Percentiles rank a stretch among this genome's conserved stretches.
phyloP scores from a whole-genome alignment of 2,888 invertebrate genomes.

The Drosophila nigricruria region DNA sequence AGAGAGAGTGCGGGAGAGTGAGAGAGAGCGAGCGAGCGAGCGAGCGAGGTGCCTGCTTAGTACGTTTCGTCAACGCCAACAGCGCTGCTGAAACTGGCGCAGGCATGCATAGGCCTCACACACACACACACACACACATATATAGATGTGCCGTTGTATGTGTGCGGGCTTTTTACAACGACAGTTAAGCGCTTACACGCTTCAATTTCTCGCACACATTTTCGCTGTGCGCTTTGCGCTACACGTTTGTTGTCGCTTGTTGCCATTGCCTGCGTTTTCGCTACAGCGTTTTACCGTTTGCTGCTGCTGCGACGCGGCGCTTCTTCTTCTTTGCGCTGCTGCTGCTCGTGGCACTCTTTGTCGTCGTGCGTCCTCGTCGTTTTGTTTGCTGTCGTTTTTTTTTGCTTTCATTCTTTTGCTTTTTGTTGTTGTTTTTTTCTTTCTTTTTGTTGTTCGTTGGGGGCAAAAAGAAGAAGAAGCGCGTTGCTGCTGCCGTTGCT shows the following conservation, averaged over 20 bases:
- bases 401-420: constrained; percentile 9
- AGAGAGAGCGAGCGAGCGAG: background rate
- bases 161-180: constrained; percentile 60
- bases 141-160: background rate
- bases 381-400: constrained; percentile 24
- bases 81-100: constrained; percentile 20
- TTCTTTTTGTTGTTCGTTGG: constrained; percentile 12
- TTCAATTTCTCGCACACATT: constrained; percentile 74
- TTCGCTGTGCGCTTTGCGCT: constrained; percentile 54
- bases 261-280: constrained; percentile 50
- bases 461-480: constrained; percentile 8
- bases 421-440: constrained; percentile 9
- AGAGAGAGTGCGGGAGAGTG: background rate
- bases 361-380: constrained; percentile 33
- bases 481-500: constrained; percentile 16
- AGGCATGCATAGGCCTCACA: constrained; percentile 8
- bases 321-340: constrained; percentile 14
- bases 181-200: constrained; percentile 79
- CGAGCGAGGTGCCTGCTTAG: constrained; percentile 8
- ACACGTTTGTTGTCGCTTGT: constrained; percentile 49
- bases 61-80: constrained; percentile 10
- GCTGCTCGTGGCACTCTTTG: constrained; percentile 27
- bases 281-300: constrained; percentile 37
- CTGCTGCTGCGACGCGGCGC: constrained; percentile 18
- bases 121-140: background rate